Evolutionary conservation across 2,113 vertebrate species (phyloP).

Genomic region (Tachycineta bicolor): DNA sequence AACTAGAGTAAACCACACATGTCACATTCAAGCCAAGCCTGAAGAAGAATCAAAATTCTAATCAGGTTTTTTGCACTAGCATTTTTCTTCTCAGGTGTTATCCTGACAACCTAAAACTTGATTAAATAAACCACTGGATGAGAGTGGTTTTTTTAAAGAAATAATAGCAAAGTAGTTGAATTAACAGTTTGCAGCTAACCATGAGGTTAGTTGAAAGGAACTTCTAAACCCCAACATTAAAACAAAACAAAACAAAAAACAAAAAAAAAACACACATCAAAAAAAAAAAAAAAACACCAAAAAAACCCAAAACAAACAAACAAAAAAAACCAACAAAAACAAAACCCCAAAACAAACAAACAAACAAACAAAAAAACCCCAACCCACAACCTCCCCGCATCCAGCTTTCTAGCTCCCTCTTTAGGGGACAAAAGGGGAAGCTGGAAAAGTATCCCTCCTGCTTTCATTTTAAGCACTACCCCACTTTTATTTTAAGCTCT

Average conservation of each 20-base stretch:
- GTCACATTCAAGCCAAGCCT: not conserved
- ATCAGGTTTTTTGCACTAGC: not conserved
- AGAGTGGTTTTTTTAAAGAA: not conserved
- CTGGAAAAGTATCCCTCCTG: not conserved
- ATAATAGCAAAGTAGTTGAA: not conserved
- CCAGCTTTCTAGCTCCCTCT: not conserved
- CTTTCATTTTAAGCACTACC: not conserved
- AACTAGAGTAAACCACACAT: not conserved
- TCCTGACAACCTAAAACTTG: not conserved
- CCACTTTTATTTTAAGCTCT: constrained; percentile 13
- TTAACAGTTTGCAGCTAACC: not conserved
- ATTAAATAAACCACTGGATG: not conserved
- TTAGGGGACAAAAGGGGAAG: not conserved
- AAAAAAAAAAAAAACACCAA: not conserved
- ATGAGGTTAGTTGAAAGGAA: not conserved
- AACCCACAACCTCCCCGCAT: too few relatives aligned
- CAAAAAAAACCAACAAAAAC: not conserved
- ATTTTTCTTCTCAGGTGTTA: not conserved
- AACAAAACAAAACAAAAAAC: not conserved
- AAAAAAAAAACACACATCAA: not conserved
- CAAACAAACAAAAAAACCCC: not conserved
- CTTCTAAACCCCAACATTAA: not conserved
- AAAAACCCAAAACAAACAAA: too few relatives aligned
- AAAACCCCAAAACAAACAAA: too few relatives aligned
- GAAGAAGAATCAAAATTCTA: not conserved